These are phyloP conservation scores for Astatotilapia flaviijosephi DNA, from an alignment of 2,113 vertebrate genomes.

Conservation along the genomic window DNA sequence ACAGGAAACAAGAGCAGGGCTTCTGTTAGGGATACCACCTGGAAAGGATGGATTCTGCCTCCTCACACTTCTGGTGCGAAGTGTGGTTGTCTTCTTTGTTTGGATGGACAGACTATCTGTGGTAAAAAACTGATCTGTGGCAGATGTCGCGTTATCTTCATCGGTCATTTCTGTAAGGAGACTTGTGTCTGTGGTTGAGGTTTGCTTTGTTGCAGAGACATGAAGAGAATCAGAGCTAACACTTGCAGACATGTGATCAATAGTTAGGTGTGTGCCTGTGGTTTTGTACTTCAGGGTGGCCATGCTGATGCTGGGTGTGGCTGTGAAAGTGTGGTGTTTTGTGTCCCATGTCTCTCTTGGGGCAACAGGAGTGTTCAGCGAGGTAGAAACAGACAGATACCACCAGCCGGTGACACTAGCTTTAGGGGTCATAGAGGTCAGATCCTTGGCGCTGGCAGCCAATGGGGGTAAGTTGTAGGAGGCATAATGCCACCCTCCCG, in stretches of 20 bases:
- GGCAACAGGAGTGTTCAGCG: conserved; percentile 1
- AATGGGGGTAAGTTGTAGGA: conserved; percentile 57
- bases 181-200: not conserved
- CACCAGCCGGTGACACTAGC: conserved; percentile 31
- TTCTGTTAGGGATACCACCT: not conserved
- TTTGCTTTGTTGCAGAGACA: not conserved
- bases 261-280: not conserved
- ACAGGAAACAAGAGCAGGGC: not conserved
- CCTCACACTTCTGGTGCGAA: conserved; percentile 69
- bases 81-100: conserved; percentile 63
- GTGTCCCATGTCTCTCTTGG: not conserved
- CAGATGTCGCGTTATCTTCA: not conserved
- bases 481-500: conserved; percentile 62
- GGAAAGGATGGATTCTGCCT: conserved; percentile 52
- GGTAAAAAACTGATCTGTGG: conserved; percentile 23
- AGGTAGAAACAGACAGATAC: conserved; percentile 30
- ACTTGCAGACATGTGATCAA: not conserved
- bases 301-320: not conserved
- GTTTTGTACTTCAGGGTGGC: not conserved
- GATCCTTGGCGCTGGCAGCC: conserved; percentile 19
- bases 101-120: conserved; percentile 32
- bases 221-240: not conserved
- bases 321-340: not conserved
- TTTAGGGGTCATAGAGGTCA: conserved; percentile 9
- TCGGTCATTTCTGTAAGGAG: not conserved